phyloP scores from a whole-genome alignment of 2,113 vertebrate species.

The Collichthys lucidus region DNA sequence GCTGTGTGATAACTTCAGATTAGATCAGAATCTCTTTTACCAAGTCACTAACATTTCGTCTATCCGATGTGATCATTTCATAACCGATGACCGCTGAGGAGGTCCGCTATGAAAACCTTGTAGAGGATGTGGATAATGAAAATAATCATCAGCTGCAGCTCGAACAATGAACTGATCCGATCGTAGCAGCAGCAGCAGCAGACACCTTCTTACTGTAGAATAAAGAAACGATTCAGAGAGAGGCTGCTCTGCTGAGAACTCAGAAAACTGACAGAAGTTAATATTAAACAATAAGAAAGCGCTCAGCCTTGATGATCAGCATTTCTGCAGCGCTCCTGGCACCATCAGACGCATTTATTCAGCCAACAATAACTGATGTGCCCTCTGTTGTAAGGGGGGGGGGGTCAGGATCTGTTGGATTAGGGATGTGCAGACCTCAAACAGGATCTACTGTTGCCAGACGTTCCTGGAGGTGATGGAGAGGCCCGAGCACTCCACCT shows the following conservation, averaged over 20 bases:
- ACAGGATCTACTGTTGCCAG: not conserved
- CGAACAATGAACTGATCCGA: not conserved
- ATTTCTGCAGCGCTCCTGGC: no score
- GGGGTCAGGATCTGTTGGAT: constrained; percentile 28
- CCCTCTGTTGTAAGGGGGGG: not conserved
- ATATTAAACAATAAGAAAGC: not conserved
- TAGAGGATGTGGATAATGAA: not conserved
- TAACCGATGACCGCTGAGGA: no score
- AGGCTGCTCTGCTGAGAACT: no score
- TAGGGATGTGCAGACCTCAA: constrained; percentile 3
- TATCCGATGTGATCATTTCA: no score
- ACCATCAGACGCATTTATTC: not conserved
- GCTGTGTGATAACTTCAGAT: no score
- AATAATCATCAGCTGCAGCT: not conserved
- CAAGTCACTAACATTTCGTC: no score
- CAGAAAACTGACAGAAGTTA: not conserved
- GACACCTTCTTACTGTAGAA: not conserved
- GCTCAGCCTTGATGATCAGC: not conserved
- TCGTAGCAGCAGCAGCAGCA: not conserved
- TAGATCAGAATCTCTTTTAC: no score
- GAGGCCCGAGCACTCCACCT: constrained; percentile 20
- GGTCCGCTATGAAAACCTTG: no score
- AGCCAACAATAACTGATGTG: not conserved
- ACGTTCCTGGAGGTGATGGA: not conserved
- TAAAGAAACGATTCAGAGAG: not conserved